phyloP scores from a whole-genome alignment of 2,888 invertebrate genomes.

The Catocala fraxini region DNA sequence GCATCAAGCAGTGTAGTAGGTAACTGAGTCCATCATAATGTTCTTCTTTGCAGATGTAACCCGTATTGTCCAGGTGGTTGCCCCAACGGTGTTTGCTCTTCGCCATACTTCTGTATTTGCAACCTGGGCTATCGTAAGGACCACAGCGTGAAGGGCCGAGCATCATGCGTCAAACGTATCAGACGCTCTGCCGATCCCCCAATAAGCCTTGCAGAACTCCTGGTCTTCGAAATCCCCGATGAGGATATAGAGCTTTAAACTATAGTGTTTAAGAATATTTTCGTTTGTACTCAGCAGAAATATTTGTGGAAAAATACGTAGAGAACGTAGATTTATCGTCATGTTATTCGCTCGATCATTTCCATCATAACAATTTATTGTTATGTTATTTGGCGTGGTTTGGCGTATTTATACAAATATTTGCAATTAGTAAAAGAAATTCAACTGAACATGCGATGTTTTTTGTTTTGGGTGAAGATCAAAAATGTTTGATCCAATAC shows the following conservation, averaged over 20 bases:
- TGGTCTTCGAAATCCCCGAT: constrained; percentile 59
- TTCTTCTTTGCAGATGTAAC: constrained; percentile 78
- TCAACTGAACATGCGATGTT: no score
- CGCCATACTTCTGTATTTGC: constrained; percentile 92
- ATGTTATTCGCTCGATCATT: no score
- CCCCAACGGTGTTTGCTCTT: constrained; percentile 91
- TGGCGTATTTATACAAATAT: no score
- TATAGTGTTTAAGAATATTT: constrained; percentile 6
- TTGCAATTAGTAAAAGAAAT: no score
- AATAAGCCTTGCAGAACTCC: constrained; percentile 45
- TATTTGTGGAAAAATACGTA: no score
- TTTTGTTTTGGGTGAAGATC: no score
- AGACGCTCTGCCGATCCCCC: constrained; percentile 61
- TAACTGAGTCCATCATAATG: no score
- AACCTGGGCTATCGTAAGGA: constrained; percentile 90
- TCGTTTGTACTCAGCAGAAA: neutral
- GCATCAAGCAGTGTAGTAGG: no score
- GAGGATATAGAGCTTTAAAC: constrained; percentile 29
- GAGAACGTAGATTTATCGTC: no score
- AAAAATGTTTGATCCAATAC: no score
- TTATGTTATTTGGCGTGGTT: no score
- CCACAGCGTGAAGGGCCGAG: constrained; percentile 88
- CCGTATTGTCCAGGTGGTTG: constrained; percentile 92
- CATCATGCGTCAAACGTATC: constrained; percentile 87
- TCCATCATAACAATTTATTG: no score